phyloP scores from a whole-genome alignment of 2,888 invertebrate genomes.

The Sinohyriopsis cumingii region DNA sequence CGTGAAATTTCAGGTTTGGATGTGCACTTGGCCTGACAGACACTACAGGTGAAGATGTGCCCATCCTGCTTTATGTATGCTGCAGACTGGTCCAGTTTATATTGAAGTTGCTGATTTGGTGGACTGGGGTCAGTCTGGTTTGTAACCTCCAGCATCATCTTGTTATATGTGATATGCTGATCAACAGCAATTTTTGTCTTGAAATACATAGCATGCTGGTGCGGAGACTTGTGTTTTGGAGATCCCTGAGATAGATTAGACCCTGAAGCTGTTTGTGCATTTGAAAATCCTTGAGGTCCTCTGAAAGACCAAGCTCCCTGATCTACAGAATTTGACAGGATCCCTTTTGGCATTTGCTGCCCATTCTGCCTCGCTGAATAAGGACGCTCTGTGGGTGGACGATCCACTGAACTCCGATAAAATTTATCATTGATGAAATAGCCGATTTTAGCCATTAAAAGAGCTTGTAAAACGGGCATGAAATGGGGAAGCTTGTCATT shows the following conservation, averaged over 20 bases:
- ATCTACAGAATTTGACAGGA: background rate
- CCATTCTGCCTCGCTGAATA: background rate
- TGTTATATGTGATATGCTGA: slow-evolving; percentile 42
- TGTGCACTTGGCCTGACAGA: slow-evolving; percentile 36
- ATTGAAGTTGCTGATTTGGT: background rate
- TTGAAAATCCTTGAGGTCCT: no score
- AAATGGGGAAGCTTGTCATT: slow-evolving; percentile 23
- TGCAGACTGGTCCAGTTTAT: background rate
- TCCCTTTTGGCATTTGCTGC: background rate
- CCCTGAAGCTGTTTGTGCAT: no score
- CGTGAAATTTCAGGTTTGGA: slow-evolving; percentile 34
- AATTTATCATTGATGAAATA: slow-evolving; percentile 14
- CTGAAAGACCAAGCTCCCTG: no score
- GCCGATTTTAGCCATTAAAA: slow-evolving; percentile 13
- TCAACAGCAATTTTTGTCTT: slow-evolving; percentile 37
- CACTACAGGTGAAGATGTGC: slow-evolving; percentile 27
- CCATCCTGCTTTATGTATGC: slow-evolving; percentile 23
- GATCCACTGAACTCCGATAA: slow-evolving; percentile 4
- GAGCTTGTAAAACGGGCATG: slow-evolving; percentile 15
- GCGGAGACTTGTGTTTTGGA: slow-evolving; percentile 1
- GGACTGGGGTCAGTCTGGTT: slow-evolving; percentile 8
- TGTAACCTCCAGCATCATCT: slow-evolving; percentile 3
- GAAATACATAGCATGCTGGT: background rate
- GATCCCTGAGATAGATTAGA: background rate
- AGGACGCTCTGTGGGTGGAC: background rate